Base-by-base conservation (phyloP, 1,140 invertebrate species). In the Scaptomyza graminum region DNA sequence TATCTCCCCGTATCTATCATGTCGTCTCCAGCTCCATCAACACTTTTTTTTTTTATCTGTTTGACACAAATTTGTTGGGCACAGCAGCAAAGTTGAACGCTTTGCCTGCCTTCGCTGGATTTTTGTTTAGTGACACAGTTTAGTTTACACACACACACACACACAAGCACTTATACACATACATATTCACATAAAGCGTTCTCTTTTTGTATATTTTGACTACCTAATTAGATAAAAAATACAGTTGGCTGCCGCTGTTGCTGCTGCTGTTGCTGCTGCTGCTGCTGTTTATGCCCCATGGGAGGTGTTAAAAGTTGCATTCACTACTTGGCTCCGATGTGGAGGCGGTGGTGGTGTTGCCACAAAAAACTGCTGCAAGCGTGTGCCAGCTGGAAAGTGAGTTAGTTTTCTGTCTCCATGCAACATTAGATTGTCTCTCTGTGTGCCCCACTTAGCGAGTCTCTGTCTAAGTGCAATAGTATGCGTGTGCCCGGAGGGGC, bases 111-210 rank as follows among this genome's bases (percentile, higher is more conserved):
- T 43, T 16, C 54, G 57, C 22, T 70, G 70, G 80, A 87, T 81
- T 88, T 88, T 62, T 88, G 79, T 87, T 87, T 88, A 88, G 82
- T 87, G 82, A 87, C 82, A 87, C 82, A 88, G 74, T 87, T 87
- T 87, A 85, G 76, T 78, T 81, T 77, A 76, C 82, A 76, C 56
- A 67, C 64, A 66, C 54, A 66, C 63, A 57, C 31, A 41, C 31
- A 56, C 34, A 39, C 52, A 56, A 37, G 41, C 51, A 41, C 28
- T 13, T 46, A 31, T 43, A 60, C 16, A 60, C 8, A 16, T 9
- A 22, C 2, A 15, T 4, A 18, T n/a, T n/a, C n/a, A 16, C 34
- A 2, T 34, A 7, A 12, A 39, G 70, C 66, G 37, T 62, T 75
- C 68, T 82, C 74, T 67, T 39, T 59, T 51, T 57, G 44, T 64